phyloP scores from a whole-genome alignment of 1,140 invertebrate species.

The Himalopsyche phryganea region DNA sequence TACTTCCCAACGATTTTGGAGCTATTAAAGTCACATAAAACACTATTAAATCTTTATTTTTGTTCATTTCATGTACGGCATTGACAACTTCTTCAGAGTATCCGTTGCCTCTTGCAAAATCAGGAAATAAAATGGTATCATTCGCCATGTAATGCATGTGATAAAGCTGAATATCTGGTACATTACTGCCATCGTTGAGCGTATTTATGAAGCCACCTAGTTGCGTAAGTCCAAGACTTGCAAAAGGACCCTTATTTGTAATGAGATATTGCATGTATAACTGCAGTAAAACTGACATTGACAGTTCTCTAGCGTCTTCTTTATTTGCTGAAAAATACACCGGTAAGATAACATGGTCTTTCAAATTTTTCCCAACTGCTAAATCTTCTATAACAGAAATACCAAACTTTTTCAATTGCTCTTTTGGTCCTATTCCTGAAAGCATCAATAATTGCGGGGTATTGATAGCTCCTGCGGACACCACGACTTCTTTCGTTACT shows the following conservation, averaged over 20 bases:
- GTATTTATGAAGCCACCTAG: conserved; percentile 42
- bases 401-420: conserved; percentile 41
- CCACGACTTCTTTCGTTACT: conserved; percentile 52
- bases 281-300: conserved; percentile 33
- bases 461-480: conserved; percentile 54
- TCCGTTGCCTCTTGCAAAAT: conserved; percentile 38
- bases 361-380: conserved; percentile 69
- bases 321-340: conserved; percentile 40
- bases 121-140: conserved; percentile 35
- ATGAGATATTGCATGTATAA: conserved; percentile 41
- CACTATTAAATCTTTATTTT: conserved; percentile 45
- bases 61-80: conserved; percentile 44
- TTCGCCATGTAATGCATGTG: conserved; percentile 38
- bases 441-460: conserved; percentile 53
- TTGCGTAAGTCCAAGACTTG: conserved; percentile 39
- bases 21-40: conserved; percentile 50
- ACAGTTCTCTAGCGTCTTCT: conserved; percentile 21
- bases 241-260: conserved; percentile 38
- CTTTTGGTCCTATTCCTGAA: conserved; percentile 48
- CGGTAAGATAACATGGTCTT: conserved; percentile 55
- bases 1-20: conserved; percentile 50
- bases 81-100: conserved; percentile 47
- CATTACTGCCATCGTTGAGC: conserved; percentile 27
- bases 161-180: conserved; percentile 44
- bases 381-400: conserved; percentile 56